Conservation (phyloP, 2,113 vertebrate species). For the Neotragus moschatus region DNA sequence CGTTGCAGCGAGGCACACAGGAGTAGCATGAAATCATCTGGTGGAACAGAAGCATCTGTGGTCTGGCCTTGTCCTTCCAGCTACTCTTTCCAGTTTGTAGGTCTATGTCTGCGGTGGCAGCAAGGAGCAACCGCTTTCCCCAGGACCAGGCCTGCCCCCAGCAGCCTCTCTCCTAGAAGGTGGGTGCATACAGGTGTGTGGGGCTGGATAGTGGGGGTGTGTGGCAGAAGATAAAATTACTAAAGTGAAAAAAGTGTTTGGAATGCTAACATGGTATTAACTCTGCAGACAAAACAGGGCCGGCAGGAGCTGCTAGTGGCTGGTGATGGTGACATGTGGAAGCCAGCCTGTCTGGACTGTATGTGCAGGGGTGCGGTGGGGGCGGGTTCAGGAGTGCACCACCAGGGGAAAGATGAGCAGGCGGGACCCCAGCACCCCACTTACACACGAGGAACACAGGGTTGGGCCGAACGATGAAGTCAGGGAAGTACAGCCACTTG, state of each 20-base stretch:
- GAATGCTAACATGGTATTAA: not conserved
- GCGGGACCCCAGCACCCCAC: conserved; percentile 60
- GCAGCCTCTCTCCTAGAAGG: not conserved
- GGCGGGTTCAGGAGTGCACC: rapidly evolving
- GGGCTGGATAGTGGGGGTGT: not conserved
- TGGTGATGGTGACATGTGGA: not conserved
- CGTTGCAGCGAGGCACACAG: conserved; percentile 95
- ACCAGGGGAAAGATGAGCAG: not conserved
- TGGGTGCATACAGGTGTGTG: too few species aligned
- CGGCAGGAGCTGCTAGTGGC: not conserved
- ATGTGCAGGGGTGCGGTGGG: rapidly evolving
- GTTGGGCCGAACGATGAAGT: conserved; percentile 90
- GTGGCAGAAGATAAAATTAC: not conserved
- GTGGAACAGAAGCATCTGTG: not conserved
- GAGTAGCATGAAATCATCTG: conserved; percentile 97
- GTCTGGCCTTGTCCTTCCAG: not conserved
- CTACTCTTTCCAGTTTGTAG: not conserved
- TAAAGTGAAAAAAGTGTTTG: not conserved
- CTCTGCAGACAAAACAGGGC: not conserved
- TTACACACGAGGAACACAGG: conserved; percentile 95
- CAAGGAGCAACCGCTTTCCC: not conserved
- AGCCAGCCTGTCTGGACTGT: not conserved
- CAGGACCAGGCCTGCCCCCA: not conserved
- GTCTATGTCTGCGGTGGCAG: not conserved
- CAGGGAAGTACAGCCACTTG: conserved; percentile 97